These are phyloP conservation scores for Crax fasciolata DNA, from an alignment of 2,797 vertebrate genomes.

Conservation along the genomic window DNA sequence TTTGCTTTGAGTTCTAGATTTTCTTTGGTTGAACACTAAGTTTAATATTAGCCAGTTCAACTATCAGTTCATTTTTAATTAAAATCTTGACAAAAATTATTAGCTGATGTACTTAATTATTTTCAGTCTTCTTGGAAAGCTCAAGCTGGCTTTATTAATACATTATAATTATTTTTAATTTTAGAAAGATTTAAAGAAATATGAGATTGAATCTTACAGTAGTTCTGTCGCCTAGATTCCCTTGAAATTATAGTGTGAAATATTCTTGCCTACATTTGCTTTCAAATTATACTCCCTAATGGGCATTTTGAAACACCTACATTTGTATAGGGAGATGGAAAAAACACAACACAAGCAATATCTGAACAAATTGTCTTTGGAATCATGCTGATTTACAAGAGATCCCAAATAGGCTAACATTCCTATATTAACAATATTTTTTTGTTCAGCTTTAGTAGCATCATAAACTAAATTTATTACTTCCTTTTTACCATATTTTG, in stretches of 20 bases:
- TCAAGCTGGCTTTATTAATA: accelerated
- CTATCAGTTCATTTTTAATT: neutral
- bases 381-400: neutral
- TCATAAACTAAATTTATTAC: neutral
- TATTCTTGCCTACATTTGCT: neutral
- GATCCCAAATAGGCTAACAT: neutral
- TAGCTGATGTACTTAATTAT: neutral
- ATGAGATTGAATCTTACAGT: neutral
- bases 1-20: neutral
- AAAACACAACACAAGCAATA: neutral
- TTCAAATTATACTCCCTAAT: neutral
- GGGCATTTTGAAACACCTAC: neutral
- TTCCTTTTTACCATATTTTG: neutral
- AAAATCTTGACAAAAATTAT: neutral
- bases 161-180: neutral
- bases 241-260: neutral
- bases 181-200: neutral
- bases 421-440: neutral
- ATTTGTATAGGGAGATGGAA: accelerated
- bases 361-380: neutral
- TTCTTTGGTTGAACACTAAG: neutral
- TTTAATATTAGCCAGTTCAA: neutral
- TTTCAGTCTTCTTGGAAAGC: neutral
- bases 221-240: neutral
- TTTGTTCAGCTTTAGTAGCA: neutral